These are phyloP conservation scores for Lepus timidus DNA, from an alignment of 2,113 vertebrate species.

Conservation along the genomic window DNA sequence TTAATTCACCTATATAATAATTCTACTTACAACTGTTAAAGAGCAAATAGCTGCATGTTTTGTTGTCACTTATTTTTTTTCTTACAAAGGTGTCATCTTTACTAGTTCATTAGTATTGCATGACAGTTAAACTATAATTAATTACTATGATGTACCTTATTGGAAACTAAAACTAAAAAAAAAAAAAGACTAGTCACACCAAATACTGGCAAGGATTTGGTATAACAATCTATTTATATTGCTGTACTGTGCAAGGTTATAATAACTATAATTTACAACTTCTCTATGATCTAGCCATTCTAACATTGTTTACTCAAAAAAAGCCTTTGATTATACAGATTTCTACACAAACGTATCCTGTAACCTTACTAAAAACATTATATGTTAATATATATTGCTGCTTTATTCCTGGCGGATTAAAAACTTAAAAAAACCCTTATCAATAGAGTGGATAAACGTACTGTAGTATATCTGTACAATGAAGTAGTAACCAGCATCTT, in stretches of 20 bases:
- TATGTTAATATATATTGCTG: neutral
- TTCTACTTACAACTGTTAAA: neutral
- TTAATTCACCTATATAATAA: neutral
- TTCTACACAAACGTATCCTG: no score
- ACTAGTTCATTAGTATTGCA: neutral
- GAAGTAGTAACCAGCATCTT: neutral
- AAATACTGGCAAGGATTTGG: neutral
- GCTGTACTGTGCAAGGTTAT: neutral
- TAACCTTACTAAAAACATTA: neutral
- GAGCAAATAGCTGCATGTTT: neutral
- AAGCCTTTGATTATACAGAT: neutral
- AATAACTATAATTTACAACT: neutral
- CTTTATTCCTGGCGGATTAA: neutral
- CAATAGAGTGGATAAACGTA: neutral
- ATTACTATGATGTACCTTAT: neutral
- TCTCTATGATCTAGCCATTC: neutral
- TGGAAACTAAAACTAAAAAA: neutral
- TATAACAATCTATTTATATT: neutral
- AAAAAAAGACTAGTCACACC: neutral
- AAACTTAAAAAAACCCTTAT: neutral
- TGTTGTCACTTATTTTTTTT: neutral
- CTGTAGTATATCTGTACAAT: neutral
- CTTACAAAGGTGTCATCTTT: neutral
- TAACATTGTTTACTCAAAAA: neutral
- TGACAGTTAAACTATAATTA: neutral